A percentile compares a stretch with the other conserved stretches of the same genome.
Conservation (phyloP, 1,140 invertebrate species). For the Euura saliciscinereae region DNA sequence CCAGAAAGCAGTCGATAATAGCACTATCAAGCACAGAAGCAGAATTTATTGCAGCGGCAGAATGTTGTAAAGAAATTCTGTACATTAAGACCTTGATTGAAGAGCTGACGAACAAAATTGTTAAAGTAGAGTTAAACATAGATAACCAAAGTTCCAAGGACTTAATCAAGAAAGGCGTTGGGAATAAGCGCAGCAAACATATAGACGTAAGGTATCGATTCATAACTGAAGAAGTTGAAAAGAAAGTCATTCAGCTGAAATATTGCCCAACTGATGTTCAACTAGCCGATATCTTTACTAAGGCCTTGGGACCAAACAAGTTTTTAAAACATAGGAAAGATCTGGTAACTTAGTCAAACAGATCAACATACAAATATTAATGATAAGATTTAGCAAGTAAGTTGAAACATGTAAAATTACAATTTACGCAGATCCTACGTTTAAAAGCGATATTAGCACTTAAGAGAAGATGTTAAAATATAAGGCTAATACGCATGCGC, state of each 20-base stretch:
- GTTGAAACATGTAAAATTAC: no score
- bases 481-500: no score
- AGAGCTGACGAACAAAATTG: conserved; percentile 3
- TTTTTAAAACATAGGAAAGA: no score
- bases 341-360: no score
- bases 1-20: conserved; percentile 42
- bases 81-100: conserved; percentile 14
- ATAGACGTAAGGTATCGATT: conserved; percentile 37
- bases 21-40: conserved; percentile 47
- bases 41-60: conserved; percentile 36
- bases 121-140: conserved; percentile 20
- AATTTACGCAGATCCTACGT: no score
- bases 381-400: no score
- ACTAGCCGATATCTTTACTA: no score
- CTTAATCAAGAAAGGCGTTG: conserved; percentile 28
- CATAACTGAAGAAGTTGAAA: conserved; percentile 27
- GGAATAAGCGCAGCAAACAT: conserved; percentile 30
- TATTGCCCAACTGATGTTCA: no score
- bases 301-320: no score
- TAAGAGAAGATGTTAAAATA: no score
- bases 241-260: background rate
- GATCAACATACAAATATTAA: no score
- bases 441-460: no score
- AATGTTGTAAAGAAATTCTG: conserved; percentile 12
- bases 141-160: conserved; percentile 16